phyloP scores from a whole-genome alignment of 2,797 vertebrate genomes.

The Eospalax fontanierii region DNA sequence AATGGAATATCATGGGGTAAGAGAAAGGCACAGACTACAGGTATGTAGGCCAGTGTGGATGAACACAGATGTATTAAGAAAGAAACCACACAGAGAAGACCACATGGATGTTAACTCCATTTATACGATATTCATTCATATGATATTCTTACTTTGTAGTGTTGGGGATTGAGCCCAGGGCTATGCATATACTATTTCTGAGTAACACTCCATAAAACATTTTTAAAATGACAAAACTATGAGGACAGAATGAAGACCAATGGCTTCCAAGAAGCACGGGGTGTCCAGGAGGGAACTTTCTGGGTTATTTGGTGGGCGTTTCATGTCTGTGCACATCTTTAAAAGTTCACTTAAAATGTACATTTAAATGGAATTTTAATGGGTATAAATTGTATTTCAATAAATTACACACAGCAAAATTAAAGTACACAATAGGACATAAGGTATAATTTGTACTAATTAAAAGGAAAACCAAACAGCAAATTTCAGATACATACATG shows the following conservation, averaged over 20 bases:
- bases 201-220: too few relatives aligned
- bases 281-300: background rate
- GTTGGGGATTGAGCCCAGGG: background rate
- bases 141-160: background rate
- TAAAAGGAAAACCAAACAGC: background rate
- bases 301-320: background rate
- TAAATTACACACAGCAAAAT: background rate
- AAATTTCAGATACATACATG: background rate
- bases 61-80: slow-evolving; percentile 8
- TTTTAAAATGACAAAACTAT: slow-evolving; percentile 34
- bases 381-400: background rate
- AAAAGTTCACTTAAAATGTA: background rate
- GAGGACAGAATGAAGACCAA: background rate
- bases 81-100: background rate
- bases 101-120: background rate
- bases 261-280: background rate
- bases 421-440: background rate
- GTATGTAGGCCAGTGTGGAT: background rate
- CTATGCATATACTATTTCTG: background rate
- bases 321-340: background rate
- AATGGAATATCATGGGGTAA: background rate
- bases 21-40: background rate
- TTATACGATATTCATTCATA: background rate
- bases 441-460: background rate
- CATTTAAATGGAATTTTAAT: background rate